Conservation (phyloP, 2,888 invertebrate species). For the Choreutis nemorana region DNA sequence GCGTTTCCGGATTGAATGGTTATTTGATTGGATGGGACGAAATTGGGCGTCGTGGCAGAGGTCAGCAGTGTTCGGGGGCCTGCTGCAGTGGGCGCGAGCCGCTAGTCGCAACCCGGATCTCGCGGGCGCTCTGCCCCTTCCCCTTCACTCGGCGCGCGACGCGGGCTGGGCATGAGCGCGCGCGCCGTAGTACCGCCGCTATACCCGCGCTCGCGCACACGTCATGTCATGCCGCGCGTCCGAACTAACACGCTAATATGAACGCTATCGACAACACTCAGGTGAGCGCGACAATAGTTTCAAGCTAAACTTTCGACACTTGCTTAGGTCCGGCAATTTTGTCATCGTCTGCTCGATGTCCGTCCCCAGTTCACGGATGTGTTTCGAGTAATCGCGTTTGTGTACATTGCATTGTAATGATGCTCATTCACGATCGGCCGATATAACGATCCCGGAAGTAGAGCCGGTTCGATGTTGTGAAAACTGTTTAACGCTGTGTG, state of each 20-base stretch:
- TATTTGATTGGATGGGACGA: slow-evolving; percentile 2
- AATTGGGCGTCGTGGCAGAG: slow-evolving; percentile 35
- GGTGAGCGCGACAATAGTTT: slow-evolving; percentile 42
- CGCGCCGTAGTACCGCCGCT: slow-evolving; percentile 22
- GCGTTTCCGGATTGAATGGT: too few species aligned
- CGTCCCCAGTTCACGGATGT: slow-evolving; percentile 25
- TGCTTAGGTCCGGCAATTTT: slow-evolving; percentile 12
- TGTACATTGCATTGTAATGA: slow-evolving; percentile 38
- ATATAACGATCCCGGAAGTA: slow-evolving; percentile 61
- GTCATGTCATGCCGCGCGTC: slow-evolving; percentile 39
- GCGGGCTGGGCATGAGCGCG: slow-evolving; percentile 28
- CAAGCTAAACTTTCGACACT: slow-evolving; percentile 18
- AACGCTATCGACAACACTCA: slow-evolving; percentile 59
- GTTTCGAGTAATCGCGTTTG: slow-evolving; percentile 26
- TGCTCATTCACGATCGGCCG: slow-evolving; percentile 48
- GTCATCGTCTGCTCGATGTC: slow-evolving; percentile 15
- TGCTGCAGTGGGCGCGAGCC: slow-evolving; percentile 46
- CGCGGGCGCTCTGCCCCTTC: slow-evolving; percentile 55
- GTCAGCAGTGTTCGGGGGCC: slow-evolving; percentile 41
- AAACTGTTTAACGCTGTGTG: slow-evolving; percentile 42
- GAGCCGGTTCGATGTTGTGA: slow-evolving; percentile 38
- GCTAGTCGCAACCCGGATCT: slow-evolving; percentile 54
- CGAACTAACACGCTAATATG: slow-evolving; percentile 44
- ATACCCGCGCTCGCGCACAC: slow-evolving; percentile 26
- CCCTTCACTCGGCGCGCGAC: slow-evolving; percentile 54